These are phyloP conservation scores for Notarius quadriscutis DNA, from an alignment of 2,113 vertebrate genomes.

Conservation along the genomic window DNA sequence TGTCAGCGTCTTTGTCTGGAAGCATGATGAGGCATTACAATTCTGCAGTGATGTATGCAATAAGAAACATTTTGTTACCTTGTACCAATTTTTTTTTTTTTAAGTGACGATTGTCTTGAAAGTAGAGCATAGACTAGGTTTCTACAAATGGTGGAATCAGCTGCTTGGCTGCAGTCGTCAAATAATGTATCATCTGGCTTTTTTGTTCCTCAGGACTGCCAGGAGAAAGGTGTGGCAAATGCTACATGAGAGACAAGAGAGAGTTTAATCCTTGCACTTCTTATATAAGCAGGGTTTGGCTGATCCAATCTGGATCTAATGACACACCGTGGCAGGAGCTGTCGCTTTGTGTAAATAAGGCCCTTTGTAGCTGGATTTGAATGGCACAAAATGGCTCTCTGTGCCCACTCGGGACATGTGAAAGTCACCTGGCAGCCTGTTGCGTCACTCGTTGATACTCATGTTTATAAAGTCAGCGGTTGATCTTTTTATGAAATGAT, in stretches of 20 bases:
- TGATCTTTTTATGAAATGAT: not conserved
- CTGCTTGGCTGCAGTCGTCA: not conserved
- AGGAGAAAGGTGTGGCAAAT: conserved; percentile 24
- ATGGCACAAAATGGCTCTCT: not conserved
- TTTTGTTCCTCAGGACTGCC: not conserved
- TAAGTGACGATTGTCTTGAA: not conserved
- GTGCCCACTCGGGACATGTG: not conserved
- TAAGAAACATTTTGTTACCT: not conserved
- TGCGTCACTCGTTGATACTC: not conserved
- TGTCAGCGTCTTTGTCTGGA: not conserved
- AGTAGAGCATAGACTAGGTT: not conserved
- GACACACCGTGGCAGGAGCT: conserved; percentile 19
- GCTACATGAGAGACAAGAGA: conserved; percentile 31
- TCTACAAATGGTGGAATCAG: not conserved
- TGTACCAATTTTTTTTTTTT: not conserved
- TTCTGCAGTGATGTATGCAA: not conserved
- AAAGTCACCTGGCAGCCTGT: not conserved
- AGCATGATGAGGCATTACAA: not conserved
- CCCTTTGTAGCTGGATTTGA: conserved; percentile 11
- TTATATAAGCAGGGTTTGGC: conserved; percentile 59
- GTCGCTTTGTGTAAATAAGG: conserved; percentile 20
- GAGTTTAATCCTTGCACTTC: conserved; percentile 44
- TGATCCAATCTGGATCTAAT: conserved; percentile 63
- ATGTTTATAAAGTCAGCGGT: not conserved
- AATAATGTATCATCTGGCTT: not conserved